A percentile compares a stretch with the other conserved stretches of the same genome.
Conservation (phyloP, 2,797 vertebrate species). For the Rhyacichthys aspro region DNA sequence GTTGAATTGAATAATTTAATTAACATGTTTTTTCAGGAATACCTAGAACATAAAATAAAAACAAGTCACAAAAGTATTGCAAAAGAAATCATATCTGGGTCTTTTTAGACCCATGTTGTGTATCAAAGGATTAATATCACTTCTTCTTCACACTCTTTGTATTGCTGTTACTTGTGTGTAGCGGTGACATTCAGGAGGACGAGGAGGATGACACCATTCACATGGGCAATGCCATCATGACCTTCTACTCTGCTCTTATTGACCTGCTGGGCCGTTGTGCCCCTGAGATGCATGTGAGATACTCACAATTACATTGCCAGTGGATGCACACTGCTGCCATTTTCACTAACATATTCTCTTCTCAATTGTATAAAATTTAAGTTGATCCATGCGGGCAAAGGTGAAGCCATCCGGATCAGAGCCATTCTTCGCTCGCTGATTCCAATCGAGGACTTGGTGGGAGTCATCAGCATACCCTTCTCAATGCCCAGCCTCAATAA, state of each 20-base stretch:
- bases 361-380: conserved; percentile 41
- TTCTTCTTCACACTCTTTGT: no score
- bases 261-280: conserved; percentile 94
- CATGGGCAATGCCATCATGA: conserved; percentile 98
- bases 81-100: no score
- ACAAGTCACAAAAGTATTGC: no score
- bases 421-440: conserved; percentile 94
- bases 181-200: conserved; percentile 84
- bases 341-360: not conserved
- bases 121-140: no score
- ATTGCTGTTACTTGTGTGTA: conserved; percentile 35
- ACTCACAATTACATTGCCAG: not conserved
- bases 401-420: conserved; percentile 94
- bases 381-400: conserved; percentile 95
- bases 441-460: conserved; percentile 92
- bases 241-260: conserved; percentile 94
- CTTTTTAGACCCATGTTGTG: no score
- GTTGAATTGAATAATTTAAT: no score
- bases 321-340: not conserved
- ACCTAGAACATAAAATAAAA: no score
- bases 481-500: conserved; percentile 92
- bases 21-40: no score
- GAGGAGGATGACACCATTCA: conserved; percentile 96
- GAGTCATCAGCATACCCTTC: conserved; percentile 94
- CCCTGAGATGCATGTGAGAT: conserved; percentile 96